Conservation (phyloP, 2,113 vertebrate genomes). For the Muntiacus reevesi region DNA sequence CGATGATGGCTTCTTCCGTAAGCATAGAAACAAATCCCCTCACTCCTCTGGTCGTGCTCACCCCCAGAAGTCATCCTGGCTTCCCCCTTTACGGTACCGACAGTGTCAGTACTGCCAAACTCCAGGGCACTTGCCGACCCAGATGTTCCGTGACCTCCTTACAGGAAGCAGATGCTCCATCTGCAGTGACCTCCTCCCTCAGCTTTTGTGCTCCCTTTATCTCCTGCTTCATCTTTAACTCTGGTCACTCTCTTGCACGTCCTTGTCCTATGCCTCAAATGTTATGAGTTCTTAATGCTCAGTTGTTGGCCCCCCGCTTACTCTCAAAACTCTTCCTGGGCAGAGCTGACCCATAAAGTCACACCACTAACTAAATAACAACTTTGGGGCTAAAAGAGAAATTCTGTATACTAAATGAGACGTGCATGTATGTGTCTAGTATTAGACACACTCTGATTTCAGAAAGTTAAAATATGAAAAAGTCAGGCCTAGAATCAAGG, state of each 20-base stretch:
- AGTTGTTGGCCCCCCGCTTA: neutral
- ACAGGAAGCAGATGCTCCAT: neutral
- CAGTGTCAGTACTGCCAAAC: neutral
- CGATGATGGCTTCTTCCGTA: neutral
- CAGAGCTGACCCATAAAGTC: neutral
- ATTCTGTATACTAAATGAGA: neutral
- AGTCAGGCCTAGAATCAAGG: neutral
- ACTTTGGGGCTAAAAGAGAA: neutral
- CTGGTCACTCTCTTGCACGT: neutral
- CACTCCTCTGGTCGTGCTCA: neutral
- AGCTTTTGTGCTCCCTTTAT: neutral
- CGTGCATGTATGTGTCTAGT: neutral
- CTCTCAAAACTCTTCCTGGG: neutral
- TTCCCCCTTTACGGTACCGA: neutral
- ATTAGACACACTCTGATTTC: neutral
- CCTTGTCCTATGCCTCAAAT: neutral
- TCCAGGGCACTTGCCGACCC: neutral
- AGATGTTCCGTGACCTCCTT: no score
- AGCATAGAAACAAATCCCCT: neutral
- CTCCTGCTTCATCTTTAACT: neutral
- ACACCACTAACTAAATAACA: neutral
- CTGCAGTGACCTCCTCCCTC: neutral
- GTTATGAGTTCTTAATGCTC: neutral
- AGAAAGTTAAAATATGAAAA: conserved; percentile 25
- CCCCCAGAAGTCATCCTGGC: neutral